Conservation (phyloP, 2,888 invertebrate species). For the Arrhopalites spinosus region DNA sequence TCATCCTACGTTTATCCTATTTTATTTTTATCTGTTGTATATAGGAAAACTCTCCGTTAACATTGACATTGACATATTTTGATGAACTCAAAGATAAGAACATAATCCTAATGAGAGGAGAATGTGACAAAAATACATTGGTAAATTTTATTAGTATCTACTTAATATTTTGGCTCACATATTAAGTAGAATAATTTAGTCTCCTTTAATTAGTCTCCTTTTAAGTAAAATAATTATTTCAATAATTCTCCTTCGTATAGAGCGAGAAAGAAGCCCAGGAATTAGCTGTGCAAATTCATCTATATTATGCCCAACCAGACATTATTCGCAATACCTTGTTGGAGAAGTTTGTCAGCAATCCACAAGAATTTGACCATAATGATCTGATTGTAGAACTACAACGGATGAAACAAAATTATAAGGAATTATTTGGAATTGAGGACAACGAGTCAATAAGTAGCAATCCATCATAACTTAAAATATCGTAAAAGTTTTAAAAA, state of each 20-base stretch:
- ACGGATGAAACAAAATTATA: slow-evolving; percentile 37
- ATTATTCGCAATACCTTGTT: slow-evolving; percentile 68
- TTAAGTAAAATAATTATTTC: neutral
- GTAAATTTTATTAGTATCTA: slow-evolving; percentile 47
- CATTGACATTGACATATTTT: slow-evolving; percentile 78
- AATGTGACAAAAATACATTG: slow-evolving; percentile 79
- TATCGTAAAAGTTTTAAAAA: neutral
- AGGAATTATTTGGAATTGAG: slow-evolving; percentile 27
- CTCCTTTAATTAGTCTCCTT: no score
- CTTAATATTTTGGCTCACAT: neutral
- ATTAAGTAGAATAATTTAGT: no score
- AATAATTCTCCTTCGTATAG: slow-evolving; percentile 46
- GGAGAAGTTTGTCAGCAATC: slow-evolving; percentile 71
- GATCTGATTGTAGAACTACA: slow-evolving; percentile 71
- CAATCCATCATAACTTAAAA: no score
- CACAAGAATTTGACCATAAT: slow-evolving; percentile 79
- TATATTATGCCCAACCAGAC: slow-evolving; percentile 77
- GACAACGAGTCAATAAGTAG: no score
- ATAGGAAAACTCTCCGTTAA: slow-evolving; percentile 82
- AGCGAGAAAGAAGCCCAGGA: slow-evolving; percentile 81
- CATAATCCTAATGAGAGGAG: slow-evolving; percentile 82
- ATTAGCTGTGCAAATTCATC: slow-evolving; percentile 80
- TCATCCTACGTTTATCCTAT: no score
- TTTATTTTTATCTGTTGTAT: no score
- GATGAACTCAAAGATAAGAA: slow-evolving; percentile 74